Evolutionary conservation across 2,888 invertebrate species (phyloP).

Genomic region (Geophilus truncorum): DNA sequence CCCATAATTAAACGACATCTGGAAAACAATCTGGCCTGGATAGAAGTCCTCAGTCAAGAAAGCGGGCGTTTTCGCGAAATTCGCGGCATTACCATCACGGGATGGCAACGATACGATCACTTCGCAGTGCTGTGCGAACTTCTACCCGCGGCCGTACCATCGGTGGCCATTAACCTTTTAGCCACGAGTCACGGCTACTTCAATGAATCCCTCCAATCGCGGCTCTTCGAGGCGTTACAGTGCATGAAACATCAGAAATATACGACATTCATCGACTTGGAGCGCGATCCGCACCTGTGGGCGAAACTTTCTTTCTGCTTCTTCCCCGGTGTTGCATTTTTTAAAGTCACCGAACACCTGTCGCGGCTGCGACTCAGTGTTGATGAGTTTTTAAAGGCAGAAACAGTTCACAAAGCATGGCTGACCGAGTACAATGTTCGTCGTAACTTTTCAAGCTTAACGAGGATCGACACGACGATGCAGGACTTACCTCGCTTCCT

Average conservation of each 20-base stretch:
- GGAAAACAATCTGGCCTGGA: slow-evolving; percentile 66
- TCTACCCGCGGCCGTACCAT: slow-evolving; percentile 44
- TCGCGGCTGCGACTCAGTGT: slow-evolving; percentile 41
- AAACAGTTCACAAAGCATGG: slow-evolving; percentile 55
- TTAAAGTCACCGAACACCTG: slow-evolving; percentile 52
- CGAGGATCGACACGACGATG: slow-evolving; percentile 61
- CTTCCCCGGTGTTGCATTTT: slow-evolving; percentile 60
- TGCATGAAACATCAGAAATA: slow-evolving; percentile 51
- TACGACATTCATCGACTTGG: slow-evolving; percentile 52
- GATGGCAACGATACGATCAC: slow-evolving; percentile 47
- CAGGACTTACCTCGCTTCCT: slow-evolving; percentile 40
- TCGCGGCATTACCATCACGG: slow-evolving; percentile 44
- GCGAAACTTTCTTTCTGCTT: slow-evolving; percentile 57
- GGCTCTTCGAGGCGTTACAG: slow-evolving; percentile 53
- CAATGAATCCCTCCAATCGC: slow-evolving; percentile 53
- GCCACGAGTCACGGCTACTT: slow-evolving; percentile 57
- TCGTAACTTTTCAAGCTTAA: slow-evolving; percentile 63
- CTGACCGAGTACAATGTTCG: slow-evolving; percentile 65
- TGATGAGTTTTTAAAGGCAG: slow-evolving; percentile 32
- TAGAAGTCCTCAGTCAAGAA: slow-evolving; percentile 51
- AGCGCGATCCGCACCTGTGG: slow-evolving; percentile 57
- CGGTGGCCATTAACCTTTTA: slow-evolving; percentile 43
- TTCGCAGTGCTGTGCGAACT: slow-evolving; percentile 45
- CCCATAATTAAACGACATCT: slow-evolving; percentile 63
- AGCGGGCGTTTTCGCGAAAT: slow-evolving; percentile 40